Base-by-base conservation (phyloP, 2,113 vertebrate species). In the Cyprinus carpio region DNA sequence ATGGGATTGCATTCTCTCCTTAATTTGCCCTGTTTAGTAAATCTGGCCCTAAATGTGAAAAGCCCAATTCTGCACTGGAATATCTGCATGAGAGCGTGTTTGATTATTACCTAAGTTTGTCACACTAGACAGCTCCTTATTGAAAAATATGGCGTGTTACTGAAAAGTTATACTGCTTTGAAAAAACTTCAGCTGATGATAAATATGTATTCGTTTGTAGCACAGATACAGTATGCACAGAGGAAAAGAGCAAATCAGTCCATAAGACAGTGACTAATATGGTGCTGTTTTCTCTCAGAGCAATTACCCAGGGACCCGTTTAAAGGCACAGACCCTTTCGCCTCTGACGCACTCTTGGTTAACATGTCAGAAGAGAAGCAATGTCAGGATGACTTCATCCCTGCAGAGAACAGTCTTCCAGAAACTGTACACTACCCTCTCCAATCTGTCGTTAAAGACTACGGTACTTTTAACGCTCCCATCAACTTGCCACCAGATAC, bases 321-420 rank as follows among this genome's bases (percentile, higher is more conserved):
- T 91, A 99, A 97, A 96, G 97, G 97, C 90, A 97, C 96, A 9
- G 96, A 99, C 89, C 98, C 98, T 4, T 99, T 99, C 92, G 97
- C 96, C 78, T 93, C 96, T 75, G 97, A 98, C 80, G 85, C 90
- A 46, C 94, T 99, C 92, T 97, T 97, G 90, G 95, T 94, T 6
- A 95, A 95, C 0, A 90, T 90, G 12, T 90, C 95, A 83, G 69
- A 91, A 1, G 95, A 95, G 88, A 94, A 74, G 1, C 18, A 29
- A 43, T 56, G 15, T 80, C 67, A 72, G 31, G 82, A 83, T 81
- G 62, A 75, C 31, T 54, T 72, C 18, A 43, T 80, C 82, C 65
- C 62, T 69, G 51, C 29, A 75, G 84, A 86, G 9, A 34, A 82
- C 15, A 65, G 29, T 78, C 60, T 40, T 72, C 37, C 49, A 37